Evolutionary conservation across 2,888 invertebrate species (phyloP), one percentile per base, ranked within the genome.

Genomic region (Itoplectis maculator): DNA sequence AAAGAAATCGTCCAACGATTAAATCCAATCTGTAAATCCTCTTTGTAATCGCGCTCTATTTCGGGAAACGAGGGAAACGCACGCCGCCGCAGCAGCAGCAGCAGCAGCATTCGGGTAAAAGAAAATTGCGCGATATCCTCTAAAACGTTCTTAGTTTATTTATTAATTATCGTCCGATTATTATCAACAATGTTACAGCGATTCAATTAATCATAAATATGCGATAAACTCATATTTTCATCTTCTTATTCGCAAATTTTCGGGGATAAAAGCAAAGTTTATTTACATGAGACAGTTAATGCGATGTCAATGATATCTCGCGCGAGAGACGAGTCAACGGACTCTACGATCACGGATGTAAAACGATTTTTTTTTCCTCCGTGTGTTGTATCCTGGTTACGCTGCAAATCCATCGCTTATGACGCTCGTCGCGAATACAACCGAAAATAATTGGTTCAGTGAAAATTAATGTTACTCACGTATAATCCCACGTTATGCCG

Each of bases 391-490:
- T 8, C 29, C 29, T 29, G 29, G 29, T 23, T 68, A 40, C n/a
- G n/a, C n/a, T n/a, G n/a, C 18, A 47, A 54, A 7, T 37, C 42
- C 35, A 18, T 61, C 42, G 42, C 35, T 51, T 54, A 3, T 68
- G 29, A 35, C 69, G 70, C 40, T 51, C 72, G 72, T 74, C 70
- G 72, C 69, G 29, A 69, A 63, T 80, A 80, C 56, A 77, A 77
- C 15, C 37, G 29, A 29, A 29, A 68, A 80, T 54, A 77, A 80
- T 35, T 68, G 61, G 72, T 79, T 70, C 40, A 69, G 72, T 80
- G 82, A 72, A 83, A 83, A 83, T 73, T 45, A 73, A 29, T 83
- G 77, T 83, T 80, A 83, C 76, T 83, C 82, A 77, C 82, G 73
- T 83, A 80, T 83, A 83, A 69, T 77, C 76, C 79, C 76, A 73